Percentiles rank a stretch among this genome's conserved stretches.
These are phyloP conservation scores for Diarsia rubi DNA, from an alignment of 2,888 invertebrate species.

Conservation along the genomic window DNA sequence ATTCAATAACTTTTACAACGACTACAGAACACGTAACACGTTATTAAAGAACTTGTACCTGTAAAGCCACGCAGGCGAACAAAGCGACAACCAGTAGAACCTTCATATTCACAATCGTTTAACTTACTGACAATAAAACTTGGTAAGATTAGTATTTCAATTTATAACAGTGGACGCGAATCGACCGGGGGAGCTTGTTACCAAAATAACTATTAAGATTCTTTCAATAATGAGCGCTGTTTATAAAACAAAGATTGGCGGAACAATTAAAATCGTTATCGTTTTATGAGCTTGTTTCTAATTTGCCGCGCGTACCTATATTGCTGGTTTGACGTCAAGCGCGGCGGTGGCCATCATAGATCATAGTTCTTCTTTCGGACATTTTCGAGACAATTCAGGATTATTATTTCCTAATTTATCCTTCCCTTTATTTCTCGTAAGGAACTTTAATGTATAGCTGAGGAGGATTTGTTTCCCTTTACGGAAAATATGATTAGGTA, in stretches of 20 bases:
- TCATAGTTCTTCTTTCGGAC: background rate
- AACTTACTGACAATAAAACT: constrained; percentile 69
- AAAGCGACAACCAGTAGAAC: constrained; percentile 76
- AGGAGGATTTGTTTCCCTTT: background rate
- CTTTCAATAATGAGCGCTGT: constrained; percentile 75
- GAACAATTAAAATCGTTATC: constrained; percentile 82
- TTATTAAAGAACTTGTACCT: constrained; percentile 72
- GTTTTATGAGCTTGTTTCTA: constrained; percentile 71
- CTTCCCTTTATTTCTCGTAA: background rate
- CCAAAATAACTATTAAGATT: constrained; percentile 77
- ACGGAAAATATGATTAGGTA: background rate
- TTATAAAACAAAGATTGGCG: constrained; percentile 79
- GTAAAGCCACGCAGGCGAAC: constrained; percentile 82
- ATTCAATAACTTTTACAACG: background rate
- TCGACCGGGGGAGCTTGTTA: constrained; percentile 59
- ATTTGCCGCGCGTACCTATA: constrained; percentile 68
- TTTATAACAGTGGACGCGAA: constrained; percentile 78
- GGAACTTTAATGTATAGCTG: background rate
- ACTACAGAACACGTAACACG: constrained; percentile 11
- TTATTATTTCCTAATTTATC: background rate
- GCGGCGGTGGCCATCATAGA: constrained; percentile 48
- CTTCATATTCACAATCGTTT: constrained; percentile 78
- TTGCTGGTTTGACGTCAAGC: constrained; percentile 58
- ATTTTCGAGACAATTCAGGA: background rate
- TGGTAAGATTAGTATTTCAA: constrained; percentile 59